Conservation (phyloP, 2,888 invertebrate genomes). For the Crematogaster levior region DNA sequence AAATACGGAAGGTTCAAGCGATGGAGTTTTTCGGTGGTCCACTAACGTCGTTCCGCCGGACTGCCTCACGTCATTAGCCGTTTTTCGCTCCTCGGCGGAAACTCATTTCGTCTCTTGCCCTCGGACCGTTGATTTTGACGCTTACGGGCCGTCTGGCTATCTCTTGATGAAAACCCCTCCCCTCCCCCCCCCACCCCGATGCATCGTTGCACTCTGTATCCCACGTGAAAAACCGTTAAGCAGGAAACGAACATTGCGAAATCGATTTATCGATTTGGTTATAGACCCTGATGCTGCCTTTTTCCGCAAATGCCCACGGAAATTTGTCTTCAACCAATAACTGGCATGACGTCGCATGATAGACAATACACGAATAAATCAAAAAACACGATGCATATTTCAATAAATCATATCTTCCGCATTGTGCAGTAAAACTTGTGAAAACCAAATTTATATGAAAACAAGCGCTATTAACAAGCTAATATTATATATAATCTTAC, state of each 20-base stretch:
- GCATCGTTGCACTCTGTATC: conserved; percentile 55
- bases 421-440: no score
- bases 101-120: conserved; percentile 76
- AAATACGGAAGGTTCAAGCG: conserved; percentile 72
- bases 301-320: conserved; percentile 37
- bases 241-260: conserved; percentile 67
- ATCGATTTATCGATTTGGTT: conserved; percentile 71
- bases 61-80: conserved; percentile 75
- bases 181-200: conserved; percentile 1
- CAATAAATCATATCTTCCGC: not conserved
- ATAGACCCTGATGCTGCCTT: conserved; percentile 56
- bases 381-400: not conserved
- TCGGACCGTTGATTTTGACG: conserved; percentile 74
- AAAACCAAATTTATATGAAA: not conserved
- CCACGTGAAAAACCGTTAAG: conserved; percentile 62
- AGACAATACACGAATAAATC: conserved; percentile 15
- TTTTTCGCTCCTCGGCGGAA: conserved; percentile 73
- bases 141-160: conserved; percentile 64
- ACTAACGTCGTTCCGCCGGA: conserved; percentile 73
- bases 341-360: not conserved
- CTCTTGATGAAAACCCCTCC: conserved; percentile 67
- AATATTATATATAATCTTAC: conserved; percentile 12
- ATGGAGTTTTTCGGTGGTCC: conserved; percentile 69
- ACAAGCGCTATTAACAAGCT: no score
- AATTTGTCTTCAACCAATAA: conserved; percentile 42